Evolutionary conservation across 2,888 invertebrate genomes (phyloP), one percentile per base, ranked within the genome.

Genomic region (Tineola bisselliella): DNA sequence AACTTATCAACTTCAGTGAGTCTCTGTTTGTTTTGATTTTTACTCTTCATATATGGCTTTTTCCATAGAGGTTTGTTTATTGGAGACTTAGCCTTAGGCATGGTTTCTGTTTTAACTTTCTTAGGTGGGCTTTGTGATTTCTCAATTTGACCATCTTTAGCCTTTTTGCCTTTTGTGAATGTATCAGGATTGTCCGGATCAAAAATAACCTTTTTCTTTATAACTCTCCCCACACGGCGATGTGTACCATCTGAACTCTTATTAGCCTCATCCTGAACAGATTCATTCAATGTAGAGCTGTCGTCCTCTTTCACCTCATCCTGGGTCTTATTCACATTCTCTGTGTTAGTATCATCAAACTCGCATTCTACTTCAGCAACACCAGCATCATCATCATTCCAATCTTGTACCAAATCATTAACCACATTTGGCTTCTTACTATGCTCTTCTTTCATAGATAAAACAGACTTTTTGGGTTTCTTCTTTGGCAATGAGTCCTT

Each of bases 131-230:
- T 67, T 62, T 67, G 69, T 59, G 79, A 66, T 38, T 62, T 61
- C 54, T 72, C 73, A 56, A 64, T 44, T 54, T 66, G 66, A 38
- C 65, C 61, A 60, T 80, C 81, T 69, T 79, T 83, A 61, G 58
- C 68, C 68, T 80, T 84, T 74, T 79, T 87, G 65, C 69, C 73
- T 74, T 86, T 87, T 60, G 86, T 87, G 65, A 81, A 87, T 44
- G 88, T 84, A 63, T 84, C 87, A 62, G 87, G 88, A 70, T 90
- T 90, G 66, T 90, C 90, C 6, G 92, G 92, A 76, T 93, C 92
- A 90, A 91, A 93, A 65, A 92, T 92, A 5, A 92, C 89, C 78
- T 92, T 92, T 64, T 90, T 90, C 70, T 92, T 93, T 30, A 93
- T 91, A 17, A 92, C 86, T 67, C 92, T 78, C 15, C 83, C 76